A percentile compares a stretch with the other conserved stretches of the same genome.
These are phyloP conservation scores for Antennarius striatus DNA, from an alignment of 2,113 vertebrate species.

Conservation along the genomic window DNA sequence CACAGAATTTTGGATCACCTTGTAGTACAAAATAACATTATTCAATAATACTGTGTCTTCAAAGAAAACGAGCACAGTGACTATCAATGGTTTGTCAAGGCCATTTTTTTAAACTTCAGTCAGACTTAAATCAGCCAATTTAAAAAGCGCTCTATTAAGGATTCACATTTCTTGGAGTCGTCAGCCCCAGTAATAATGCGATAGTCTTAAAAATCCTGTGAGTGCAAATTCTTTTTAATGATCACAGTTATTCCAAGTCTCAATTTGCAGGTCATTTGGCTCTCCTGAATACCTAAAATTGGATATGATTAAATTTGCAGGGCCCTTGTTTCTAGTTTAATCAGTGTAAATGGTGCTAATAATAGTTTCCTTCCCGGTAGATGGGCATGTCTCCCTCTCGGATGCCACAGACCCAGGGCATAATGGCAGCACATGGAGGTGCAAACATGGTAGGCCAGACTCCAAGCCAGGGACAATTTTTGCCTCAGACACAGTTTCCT, in stretches of 20 bases:
- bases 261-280: no score
- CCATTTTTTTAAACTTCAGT: no score
- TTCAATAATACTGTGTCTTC: background rate
- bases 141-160: background rate
- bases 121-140: background rate
- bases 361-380: conserved; percentile 64
- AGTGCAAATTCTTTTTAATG: background rate
- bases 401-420: conserved; percentile 91
- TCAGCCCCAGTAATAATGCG: background rate
- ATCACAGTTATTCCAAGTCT: no score
- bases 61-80: background rate
- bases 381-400: conserved; percentile 96
- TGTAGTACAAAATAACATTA: background rate
- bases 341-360: no score
- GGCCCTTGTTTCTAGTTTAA: no score
- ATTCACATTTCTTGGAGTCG: background rate
- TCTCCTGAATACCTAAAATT: no score
- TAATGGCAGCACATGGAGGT: conserved; percentile 87
- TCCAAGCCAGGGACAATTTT: conserved; percentile 87
- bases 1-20: background rate
- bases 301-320: no score
- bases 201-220: background rate
- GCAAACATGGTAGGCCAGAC: conserved; percentile 90
- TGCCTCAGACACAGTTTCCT: conserved; percentile 89
- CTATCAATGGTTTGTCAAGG: background rate